phyloP scores from a whole-genome alignment of 2,113 vertebrate species.

The Python bivittatus region DNA sequence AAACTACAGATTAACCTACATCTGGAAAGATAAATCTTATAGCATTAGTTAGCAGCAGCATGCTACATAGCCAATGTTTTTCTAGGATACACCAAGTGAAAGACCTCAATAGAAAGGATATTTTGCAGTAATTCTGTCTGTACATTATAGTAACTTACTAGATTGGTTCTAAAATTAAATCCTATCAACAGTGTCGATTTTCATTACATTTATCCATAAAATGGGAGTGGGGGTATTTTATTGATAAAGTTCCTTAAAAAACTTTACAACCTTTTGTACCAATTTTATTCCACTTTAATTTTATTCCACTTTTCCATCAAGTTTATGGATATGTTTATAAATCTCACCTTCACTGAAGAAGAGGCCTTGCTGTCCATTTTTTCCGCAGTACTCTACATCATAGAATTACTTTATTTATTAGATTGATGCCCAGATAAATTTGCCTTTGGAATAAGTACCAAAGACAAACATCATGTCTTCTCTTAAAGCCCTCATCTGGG shows the following conservation, averaged over 20 bases:
- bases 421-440: not conserved
- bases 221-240: not conserved
- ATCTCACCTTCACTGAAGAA: not conserved
- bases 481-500: not conserved
- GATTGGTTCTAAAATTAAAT: not conserved
- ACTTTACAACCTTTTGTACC: not conserved
- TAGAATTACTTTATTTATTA: not conserved
- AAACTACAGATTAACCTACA: slow-evolving; percentile 52
- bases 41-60: slow-evolving; percentile 42
- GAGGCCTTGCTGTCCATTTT: not conserved
- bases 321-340: slow-evolving; percentile 1
- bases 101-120: slow-evolving; percentile 43
- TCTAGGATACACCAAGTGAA: slow-evolving; percentile 22
- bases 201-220: slow-evolving; percentile 4
- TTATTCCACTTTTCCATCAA: not conserved
- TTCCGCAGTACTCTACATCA: not conserved
- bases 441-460: not conserved
- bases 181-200: not conserved
- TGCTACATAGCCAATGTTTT: slow-evolving; percentile 47
- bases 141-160: not conserved
- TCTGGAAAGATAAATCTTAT: slow-evolving; percentile 45
- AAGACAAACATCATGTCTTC: not conserved
- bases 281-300: not conserved
- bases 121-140: slow-evolving; percentile 5
- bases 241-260: slow-evolving; percentile 13